Evolutionary conservation across 2,797 vertebrate genomes (phyloP).

Genomic region (Halcyon smyrnensis): DNA sequence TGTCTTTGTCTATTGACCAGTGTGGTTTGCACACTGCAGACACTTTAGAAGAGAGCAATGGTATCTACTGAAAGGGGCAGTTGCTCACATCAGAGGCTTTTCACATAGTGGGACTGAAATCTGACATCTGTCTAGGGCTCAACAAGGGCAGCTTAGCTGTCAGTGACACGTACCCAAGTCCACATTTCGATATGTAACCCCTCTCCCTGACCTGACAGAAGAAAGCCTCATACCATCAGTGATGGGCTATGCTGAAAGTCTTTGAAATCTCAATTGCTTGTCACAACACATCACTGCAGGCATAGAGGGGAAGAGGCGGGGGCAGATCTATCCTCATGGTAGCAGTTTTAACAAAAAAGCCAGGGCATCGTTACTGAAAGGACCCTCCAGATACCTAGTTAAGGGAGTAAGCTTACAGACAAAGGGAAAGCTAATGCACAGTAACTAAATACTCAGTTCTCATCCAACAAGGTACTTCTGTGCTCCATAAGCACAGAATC

Average conservation of each 20-base stretch:
- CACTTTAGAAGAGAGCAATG: not conserved
- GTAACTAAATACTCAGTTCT: not conserved
- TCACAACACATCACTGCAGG: not conserved
- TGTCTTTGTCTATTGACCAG: not conserved
- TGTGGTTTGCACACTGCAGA: not conserved
- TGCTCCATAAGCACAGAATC: not conserved
- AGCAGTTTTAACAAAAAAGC: not conserved
- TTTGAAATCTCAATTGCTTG: not conserved
- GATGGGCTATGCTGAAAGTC: not conserved
- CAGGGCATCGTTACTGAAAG: not conserved
- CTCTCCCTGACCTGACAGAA: not conserved
- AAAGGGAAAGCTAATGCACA: not conserved
- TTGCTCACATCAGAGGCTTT: not conserved
- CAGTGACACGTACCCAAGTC: not conserved
- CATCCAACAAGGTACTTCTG: not conserved
- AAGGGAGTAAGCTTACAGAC: not conserved
- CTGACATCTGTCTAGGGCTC: not conserved
- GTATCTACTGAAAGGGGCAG: not conserved
- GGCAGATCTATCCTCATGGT: not conserved
- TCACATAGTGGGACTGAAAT: not conserved
- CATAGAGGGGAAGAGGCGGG: not conserved
- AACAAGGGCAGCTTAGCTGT: not conserved
- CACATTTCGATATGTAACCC: not conserved
- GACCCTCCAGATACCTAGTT: not conserved
- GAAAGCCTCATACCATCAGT: not conserved